Conservation (phyloP, 1,140 invertebrate genomes). For the Drosophila navojoa region DNA sequence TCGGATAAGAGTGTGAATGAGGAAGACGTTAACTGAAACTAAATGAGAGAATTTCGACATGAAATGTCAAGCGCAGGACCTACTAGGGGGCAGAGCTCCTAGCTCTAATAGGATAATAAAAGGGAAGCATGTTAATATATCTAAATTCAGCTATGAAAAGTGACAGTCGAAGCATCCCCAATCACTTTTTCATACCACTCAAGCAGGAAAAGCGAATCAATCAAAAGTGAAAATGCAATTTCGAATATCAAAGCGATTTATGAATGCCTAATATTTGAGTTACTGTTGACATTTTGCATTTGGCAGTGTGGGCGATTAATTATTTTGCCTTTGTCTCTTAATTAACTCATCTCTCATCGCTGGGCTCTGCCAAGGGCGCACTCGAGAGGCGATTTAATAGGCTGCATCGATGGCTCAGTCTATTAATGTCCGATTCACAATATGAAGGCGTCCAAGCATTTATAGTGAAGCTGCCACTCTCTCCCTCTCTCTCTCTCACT, state of each 20-base stretch:
- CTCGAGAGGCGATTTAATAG: constrained; percentile 44
- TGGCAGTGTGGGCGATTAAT: constrained; percentile 14
- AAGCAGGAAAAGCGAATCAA: not conserved
- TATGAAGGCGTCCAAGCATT: constrained; percentile 14
- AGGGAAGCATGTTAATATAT: no score
- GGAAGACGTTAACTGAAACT: no score
- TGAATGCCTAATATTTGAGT: constrained; percentile 2
- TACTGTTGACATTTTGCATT: not conserved
- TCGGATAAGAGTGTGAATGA: no score
- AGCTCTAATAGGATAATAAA: no score
- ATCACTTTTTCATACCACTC: no score
- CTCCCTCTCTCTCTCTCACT: not conserved
- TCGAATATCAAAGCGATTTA: not conserved
- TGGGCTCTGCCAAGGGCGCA: no score
- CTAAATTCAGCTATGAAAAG: no score
- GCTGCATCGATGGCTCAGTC: constrained; percentile 57
- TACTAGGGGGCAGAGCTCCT: no score
- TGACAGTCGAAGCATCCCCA: no score
- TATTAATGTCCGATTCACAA: constrained; percentile 52
- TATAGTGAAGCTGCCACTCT: not conserved
- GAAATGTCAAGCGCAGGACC: no score
- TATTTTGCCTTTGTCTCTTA: constrained; percentile 17
- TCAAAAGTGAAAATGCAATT: not conserved
- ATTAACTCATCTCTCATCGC: constrained; percentile 16
- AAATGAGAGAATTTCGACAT: no score